Evolutionary conservation across 92 coral and sea anemone species (phyloP), one percentile per base, ranked within the genome.

Genomic region (Metridium senile): DNA sequence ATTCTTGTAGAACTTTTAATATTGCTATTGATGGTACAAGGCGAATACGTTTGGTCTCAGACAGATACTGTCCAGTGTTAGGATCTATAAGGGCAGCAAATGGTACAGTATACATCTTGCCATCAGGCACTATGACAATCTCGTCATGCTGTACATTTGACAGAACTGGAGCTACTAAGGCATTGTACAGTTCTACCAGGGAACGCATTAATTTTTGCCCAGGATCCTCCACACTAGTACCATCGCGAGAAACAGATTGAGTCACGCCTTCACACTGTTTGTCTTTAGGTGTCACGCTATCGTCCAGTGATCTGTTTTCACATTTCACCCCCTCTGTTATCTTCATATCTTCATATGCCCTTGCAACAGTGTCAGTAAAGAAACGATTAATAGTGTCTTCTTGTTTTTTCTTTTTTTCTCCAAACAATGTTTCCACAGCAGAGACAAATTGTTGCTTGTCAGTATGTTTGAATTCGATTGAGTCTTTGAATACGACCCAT

Each of bases 61-160:
- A 66, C 43, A 77, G 72, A 66, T 11, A 67, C 25, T n/a, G 19
- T 9, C 82, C 82, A 0, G 28, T 0, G 31, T 66, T 52, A 7
- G 66, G 74, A 58, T 77, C 64, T 28, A 23, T 54, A 26, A 77
- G 56, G 26, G 82, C 82, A 28, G 82, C 74, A 77, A 65, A 77
- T 26, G 82, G 74, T 19, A 77, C 74, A 25, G 13, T 51, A 43
- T 13, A 62, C 45, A 64, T 30, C 6, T 0, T 28, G 18, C 81
- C 72, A 76, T 76, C 73, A 64, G 81, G 81, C 39, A 77, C 49
- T 11, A 77, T 52, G 64, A 77, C 65, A 9, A 65, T 51, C 29
- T 77, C 82, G 17, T 57, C 33, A 11, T 49, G 30, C 1, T 22
- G 29, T n/a, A 51, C 54, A 18, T 18, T 21, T 10, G 9, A 25